These are phyloP conservation scores for Hemitrygon akajei DNA, from an alignment of 2,797 vertebrate genomes.

Conservation along the genomic window DNA sequence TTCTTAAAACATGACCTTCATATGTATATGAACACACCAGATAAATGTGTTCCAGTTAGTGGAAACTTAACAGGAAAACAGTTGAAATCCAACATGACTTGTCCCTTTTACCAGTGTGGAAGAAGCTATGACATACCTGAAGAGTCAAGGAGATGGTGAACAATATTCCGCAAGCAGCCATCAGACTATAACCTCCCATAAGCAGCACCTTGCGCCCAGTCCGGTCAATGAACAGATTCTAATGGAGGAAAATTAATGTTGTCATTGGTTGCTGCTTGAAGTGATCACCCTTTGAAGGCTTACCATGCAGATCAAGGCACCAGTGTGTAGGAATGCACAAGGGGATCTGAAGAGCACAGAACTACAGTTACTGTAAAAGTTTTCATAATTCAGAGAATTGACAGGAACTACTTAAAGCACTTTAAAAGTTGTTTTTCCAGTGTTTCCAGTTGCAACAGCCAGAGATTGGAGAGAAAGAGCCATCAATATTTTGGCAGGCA, in stretches of 20 bases:
- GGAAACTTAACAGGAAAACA: not conserved
- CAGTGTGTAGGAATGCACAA: too few species aligned
- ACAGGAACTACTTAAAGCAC: too few species aligned
- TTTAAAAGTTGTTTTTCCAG: too few species aligned
- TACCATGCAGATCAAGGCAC: too few species aligned
- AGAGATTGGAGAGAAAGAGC: too few species aligned
- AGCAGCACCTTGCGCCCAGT: not conserved
- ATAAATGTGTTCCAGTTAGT: not conserved
- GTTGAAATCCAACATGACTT: not conserved
- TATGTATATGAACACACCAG: not conserved
- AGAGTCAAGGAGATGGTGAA: conserved; percentile 26
- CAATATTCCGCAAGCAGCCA: not conserved
- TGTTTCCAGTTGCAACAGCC: too few species aligned
- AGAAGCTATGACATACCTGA: conserved; percentile 2
- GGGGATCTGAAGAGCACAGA: too few species aligned
- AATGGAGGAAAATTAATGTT: not conserved
- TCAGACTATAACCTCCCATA: not conserved
- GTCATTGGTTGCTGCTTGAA: too few species aligned
- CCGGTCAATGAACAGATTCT: not conserved
- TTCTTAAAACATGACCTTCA: not conserved
- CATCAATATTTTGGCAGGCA: too few species aligned
- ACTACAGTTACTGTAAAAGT: too few species aligned
- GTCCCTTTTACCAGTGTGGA: not conserved
- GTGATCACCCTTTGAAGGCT: too few species aligned
- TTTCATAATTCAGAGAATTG: too few species aligned